These are phyloP conservation scores for Hystrix cristata DNA, from an alignment of 2,113 vertebrate species.

Conservation along the genomic window DNA sequence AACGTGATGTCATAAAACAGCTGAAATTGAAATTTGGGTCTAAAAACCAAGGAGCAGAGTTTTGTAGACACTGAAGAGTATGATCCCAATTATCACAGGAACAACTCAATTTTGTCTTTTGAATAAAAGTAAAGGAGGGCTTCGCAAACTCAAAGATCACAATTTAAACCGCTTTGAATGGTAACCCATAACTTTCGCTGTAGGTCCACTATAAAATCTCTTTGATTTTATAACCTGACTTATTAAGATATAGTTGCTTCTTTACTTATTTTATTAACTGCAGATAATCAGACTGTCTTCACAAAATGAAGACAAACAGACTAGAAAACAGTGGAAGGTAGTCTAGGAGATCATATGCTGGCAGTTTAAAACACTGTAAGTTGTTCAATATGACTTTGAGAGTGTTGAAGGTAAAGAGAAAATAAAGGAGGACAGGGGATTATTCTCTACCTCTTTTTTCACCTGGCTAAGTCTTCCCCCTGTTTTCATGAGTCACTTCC, in stretches of 20 bases:
- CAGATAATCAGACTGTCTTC: constrained; percentile 10
- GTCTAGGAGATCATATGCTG: constrained; percentile 38
- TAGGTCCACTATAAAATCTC: neutral
- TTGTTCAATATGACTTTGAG: neutral
- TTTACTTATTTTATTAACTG: constrained; percentile 69
- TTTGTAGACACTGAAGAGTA: neutral
- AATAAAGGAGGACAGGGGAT: neutral
- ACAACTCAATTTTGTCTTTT: neutral
- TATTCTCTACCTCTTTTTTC: neutral
- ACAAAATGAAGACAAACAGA: constrained; percentile 67
- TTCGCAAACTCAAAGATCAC: neutral
- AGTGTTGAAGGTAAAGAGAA: neutral
- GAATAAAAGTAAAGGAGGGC: neutral
- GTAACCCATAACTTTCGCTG: neutral
- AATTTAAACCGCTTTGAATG: neutral
- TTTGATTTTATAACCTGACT: constrained; percentile 64
- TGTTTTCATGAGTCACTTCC: neutral
- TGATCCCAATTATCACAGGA: neutral
- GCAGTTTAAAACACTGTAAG: neutral
- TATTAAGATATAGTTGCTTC: constrained; percentile 68
- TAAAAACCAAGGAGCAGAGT: neutral
- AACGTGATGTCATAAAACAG: constrained; percentile 13
- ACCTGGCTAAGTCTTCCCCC: neutral
- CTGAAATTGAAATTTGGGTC: neutral
- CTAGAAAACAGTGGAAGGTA: neutral